These are phyloP conservation scores for Artibeus jamaicensis DNA, from an alignment of 2,797 vertebrate genomes.

Conservation along the genomic window DNA sequence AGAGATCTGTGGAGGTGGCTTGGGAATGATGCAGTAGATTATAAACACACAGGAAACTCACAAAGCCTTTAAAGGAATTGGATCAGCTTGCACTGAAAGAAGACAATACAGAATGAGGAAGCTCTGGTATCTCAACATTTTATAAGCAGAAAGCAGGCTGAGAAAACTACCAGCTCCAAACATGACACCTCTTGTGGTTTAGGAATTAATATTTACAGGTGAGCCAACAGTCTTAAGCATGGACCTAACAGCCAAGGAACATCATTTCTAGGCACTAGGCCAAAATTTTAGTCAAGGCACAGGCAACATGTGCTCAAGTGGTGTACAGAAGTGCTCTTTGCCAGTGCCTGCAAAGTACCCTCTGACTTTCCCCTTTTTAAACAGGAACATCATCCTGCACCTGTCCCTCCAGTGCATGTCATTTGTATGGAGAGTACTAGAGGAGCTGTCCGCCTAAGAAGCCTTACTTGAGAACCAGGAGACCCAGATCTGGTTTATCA, in stretches of 20 bases:
- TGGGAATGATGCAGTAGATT: not conserved
- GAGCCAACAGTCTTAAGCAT: not conserved
- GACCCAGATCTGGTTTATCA: not conserved
- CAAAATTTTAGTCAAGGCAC: too few relatives aligned
- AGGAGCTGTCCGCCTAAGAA: not conserved
- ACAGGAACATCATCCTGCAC: fast-evolving
- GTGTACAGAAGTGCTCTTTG: not conserved
- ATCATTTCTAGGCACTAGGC: not conserved
- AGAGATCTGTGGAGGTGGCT: not conserved
- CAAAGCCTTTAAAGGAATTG: not conserved
- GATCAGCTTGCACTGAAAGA: not conserved
- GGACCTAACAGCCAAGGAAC: not conserved
- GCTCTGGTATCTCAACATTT: not conserved
- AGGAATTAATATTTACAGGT: not conserved
- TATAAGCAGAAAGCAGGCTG: not conserved
- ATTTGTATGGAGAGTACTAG: not conserved
- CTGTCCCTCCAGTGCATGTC: not conserved
- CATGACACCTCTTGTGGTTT: not conserved
- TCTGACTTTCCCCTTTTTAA: not conserved
- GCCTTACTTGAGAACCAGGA: not conserved
- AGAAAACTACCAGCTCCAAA: not conserved
- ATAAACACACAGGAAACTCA: not conserved
- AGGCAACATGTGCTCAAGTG: not conserved
- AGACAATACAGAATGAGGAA: not conserved
- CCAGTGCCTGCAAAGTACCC: not conserved